Percentiles rank a stretch among this genome's conserved stretches.
Conservation (phyloP, 2,888 invertebrate genomes). For the Scaptomyza caliginosa region DNA sequence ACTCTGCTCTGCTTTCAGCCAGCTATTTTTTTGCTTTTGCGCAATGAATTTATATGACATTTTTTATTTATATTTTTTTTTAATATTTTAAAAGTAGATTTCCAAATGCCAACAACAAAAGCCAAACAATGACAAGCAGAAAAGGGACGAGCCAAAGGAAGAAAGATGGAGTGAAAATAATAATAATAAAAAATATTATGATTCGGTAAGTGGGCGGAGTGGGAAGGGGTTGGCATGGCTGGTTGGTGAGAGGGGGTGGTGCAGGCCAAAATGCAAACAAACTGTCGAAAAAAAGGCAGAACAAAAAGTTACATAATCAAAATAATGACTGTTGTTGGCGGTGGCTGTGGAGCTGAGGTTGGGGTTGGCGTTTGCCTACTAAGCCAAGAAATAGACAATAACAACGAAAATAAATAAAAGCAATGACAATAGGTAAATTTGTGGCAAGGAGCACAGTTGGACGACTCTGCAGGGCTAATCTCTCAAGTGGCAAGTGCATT, state of each 20-base stretch:
- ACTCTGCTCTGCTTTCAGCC: constrained; percentile 3
- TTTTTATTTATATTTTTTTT: constrained; percentile 41
- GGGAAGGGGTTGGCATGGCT: neutral
- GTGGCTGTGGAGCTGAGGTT: neutral
- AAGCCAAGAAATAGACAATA: constrained; percentile 65
- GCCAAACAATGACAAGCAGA: constrained; percentile 44
- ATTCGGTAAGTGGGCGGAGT: constrained; percentile 24
- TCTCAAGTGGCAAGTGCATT: constrained; percentile 82
- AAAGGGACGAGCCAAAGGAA: constrained; percentile 7
- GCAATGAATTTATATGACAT: constrained; percentile 57
- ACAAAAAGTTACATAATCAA: constrained; percentile 74
- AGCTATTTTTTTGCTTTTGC: constrained; percentile 12
- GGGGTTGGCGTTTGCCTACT: constrained; percentile 7
- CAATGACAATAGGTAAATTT: constrained; percentile 75
- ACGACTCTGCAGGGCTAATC: constrained; percentile 74
- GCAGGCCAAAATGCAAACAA: constrained; percentile 61
- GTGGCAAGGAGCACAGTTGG: constrained; percentile 1
- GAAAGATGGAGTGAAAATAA: constrained; percentile 18
- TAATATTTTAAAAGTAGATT: constrained; percentile 73
- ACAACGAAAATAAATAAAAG: constrained; percentile 64
- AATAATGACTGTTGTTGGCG: constrained; percentile 68
- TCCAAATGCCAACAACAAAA: constrained; percentile 36
- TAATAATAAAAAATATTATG: constrained; percentile 55
- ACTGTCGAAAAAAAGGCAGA: constrained; percentile 70
- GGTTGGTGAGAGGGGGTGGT: constrained; percentile 17